Evolutionary conservation across 2,113 vertebrate species (phyloP).

Genomic region (Archocentrus centrarchus): DNA sequence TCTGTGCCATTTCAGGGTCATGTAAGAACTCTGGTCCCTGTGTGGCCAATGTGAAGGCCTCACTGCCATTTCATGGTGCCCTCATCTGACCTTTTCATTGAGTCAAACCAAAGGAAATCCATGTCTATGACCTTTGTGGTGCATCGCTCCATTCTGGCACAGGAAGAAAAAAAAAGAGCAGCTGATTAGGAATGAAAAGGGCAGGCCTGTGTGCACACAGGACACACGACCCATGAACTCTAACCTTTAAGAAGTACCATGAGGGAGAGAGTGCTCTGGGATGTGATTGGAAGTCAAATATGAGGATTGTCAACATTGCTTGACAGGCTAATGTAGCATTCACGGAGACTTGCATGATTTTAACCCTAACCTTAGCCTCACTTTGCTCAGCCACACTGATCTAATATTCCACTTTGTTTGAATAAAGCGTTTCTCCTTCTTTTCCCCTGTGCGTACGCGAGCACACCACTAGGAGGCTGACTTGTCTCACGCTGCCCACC

Average conservation of each 20-base stretch:
- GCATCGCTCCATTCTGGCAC: slow-evolving; percentile 68
- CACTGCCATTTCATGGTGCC: slow-evolving; percentile 78
- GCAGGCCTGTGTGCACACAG: slow-evolving; percentile 70
- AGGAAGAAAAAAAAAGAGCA: slow-evolving; percentile 36
- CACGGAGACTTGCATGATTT: background rate
- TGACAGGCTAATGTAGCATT: background rate
- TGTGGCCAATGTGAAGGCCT: slow-evolving; percentile 60
- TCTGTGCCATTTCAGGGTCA: slow-evolving; percentile 66
- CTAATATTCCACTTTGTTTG: background rate
- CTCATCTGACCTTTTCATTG: slow-evolving; percentile 81
- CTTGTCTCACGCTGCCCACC: slow-evolving; percentile 60
- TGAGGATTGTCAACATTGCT: slow-evolving; percentile 34
- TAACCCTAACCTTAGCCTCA: background rate
- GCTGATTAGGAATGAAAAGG: slow-evolving; percentile 79
- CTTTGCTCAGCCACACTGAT: background rate
- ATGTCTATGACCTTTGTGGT: slow-evolving; percentile 79
- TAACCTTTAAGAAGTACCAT: slow-evolving; percentile 70
- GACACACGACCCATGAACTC: slow-evolving; percentile 75
- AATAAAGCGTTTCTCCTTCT: background rate
- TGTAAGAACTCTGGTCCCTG: slow-evolving; percentile 51
- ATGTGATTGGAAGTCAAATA: slow-evolving; percentile 61
- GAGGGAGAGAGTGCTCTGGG: slow-evolving; percentile 46
- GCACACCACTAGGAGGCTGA: slow-evolving; percentile 73
- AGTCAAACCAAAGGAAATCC: slow-evolving; percentile 81
- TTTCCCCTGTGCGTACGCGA: slow-evolving; percentile 34